Base-by-base conservation (phyloP, 2,113 vertebrate species). In the Petrocephalus microphthalmus region DNA sequence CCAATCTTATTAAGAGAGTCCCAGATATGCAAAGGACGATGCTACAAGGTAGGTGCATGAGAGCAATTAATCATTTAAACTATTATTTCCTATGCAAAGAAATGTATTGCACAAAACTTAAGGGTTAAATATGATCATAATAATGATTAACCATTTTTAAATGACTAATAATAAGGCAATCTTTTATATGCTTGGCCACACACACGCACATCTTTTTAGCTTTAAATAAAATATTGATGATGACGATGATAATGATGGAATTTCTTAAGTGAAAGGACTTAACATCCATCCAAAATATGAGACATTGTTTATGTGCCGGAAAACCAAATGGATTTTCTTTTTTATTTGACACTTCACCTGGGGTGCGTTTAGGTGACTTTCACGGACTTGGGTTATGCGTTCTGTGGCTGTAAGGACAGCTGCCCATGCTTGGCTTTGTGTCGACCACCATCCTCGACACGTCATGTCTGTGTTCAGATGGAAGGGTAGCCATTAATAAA, bases 11-110 rank as follows among this genome's bases (percentile, higher is more conserved):
- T 93, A 92, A 94, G 93, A 89, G 94, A 93, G 90, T 89, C 95
- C 94, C 88, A 90, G 84, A 78, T 93, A 95, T 91, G 95, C 93
- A 94, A 94, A 95, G 52, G 87, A 64, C 56, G 93, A 95, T 93
- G 94, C 94, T 95, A 95, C 95, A 94, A 94, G 94, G 92, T 96
- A 96, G 94, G 95, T 97, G 97, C 98, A 99, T 98, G 98, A 95
- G 94, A 92, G 94, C 91, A 94, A 92, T 90, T 90, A 93, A 94
- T 82, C 78, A 88, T 94, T 94, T 94, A 95, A 67, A 95, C 94
- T 96, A 96, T 97, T 95, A 96, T 97, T 97, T 96, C 98, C 98
- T 99, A 99, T 99, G 98, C 98, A 99, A 98, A 97, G 94, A 95
- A 95, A 95, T 94, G 95, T 96, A 96, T 95, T 97, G 97, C 97